Evolutionary conservation across 2,797 vertebrate species (phyloP).

Genomic region (Trachurus trachurus): DNA sequence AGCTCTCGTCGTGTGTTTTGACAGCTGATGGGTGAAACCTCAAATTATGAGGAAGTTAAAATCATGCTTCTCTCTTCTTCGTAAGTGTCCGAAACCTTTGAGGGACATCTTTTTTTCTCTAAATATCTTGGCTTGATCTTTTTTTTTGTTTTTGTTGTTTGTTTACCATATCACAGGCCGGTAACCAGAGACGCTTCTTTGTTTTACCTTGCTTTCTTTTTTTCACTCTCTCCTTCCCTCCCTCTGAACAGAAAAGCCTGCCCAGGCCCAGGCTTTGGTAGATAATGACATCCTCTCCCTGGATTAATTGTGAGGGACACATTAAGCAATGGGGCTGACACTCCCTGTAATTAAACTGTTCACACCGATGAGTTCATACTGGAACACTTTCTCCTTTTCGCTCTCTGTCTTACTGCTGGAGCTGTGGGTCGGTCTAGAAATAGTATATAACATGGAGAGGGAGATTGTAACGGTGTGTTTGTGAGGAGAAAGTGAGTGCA

Average conservation of each 20-base stretch:
- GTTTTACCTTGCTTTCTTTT: constrained; percentile 53
- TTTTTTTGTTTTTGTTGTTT: constrained; percentile 54
- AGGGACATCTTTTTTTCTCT: constrained; percentile 40
- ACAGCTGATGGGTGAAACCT: constrained; percentile 82
- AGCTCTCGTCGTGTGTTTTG: constrained; percentile 82
- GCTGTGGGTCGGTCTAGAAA: constrained; percentile 29
- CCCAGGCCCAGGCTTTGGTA: constrained; percentile 74
- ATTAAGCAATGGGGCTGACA: constrained; percentile 84
- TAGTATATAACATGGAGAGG: constrained; percentile 1
- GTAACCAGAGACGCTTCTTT: constrained; percentile 56
- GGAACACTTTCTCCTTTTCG: constrained; percentile 58
- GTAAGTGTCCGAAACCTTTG: constrained; percentile 44
- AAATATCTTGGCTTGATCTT: constrained; percentile 36
- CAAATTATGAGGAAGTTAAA: constrained; percentile 77
- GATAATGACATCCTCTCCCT: constrained; percentile 85
- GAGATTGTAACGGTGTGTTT: background rate
- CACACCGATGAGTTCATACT: constrained; percentile 79
- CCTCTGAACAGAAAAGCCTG: constrained; percentile 66
- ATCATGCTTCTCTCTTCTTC: constrained; percentile 18
- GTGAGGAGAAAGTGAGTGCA: background rate
- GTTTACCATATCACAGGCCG: constrained; percentile 31
- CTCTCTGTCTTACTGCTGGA: constrained; percentile 42
- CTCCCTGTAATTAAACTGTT: constrained; percentile 85
- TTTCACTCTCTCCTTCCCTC: constrained; percentile 43
- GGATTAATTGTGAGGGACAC: constrained; percentile 85